Conservation (phyloP, 2,797 vertebrate species). For the Sarcophilus harrisii region DNA sequence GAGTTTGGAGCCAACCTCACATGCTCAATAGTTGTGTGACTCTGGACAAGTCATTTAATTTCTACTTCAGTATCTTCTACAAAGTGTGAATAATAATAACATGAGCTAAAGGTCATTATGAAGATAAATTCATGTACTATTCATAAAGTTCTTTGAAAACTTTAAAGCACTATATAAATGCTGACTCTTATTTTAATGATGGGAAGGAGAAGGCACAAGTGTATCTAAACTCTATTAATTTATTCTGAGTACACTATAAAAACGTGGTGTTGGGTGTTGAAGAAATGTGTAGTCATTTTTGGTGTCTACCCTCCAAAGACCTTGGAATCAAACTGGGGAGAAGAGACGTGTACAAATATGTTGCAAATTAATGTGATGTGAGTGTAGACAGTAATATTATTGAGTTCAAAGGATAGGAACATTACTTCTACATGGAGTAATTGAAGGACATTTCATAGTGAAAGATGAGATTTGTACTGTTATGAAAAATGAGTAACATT, state of each 20-base stretch:
- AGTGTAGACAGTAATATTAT: too few species aligned
- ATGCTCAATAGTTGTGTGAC: neutral
- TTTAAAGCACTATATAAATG: neutral
- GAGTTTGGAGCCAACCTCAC: neutral
- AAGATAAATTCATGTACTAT: neutral
- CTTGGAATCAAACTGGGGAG: too few species aligned
- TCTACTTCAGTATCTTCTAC: neutral
- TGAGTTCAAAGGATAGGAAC: too few species aligned
- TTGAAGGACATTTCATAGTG: too few species aligned
- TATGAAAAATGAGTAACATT: too few species aligned
- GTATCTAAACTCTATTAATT: neutral
- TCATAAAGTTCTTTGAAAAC: neutral
- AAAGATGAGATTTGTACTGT: too few species aligned
- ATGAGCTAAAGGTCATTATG: neutral
- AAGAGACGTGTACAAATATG: too few species aligned
- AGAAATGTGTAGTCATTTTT: too few species aligned
- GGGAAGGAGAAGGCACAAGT: neutral
- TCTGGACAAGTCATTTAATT: neutral
- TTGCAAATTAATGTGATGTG: too few species aligned
- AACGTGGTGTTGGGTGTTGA: neutral
- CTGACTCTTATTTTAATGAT: neutral
- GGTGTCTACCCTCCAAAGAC: too few species aligned
- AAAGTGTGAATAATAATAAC: neutral
- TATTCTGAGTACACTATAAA: neutral
- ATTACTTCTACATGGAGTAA: too few species aligned